Conservation (phyloP, 2,113 vertebrate genomes). For the Gallinago media region DNA sequence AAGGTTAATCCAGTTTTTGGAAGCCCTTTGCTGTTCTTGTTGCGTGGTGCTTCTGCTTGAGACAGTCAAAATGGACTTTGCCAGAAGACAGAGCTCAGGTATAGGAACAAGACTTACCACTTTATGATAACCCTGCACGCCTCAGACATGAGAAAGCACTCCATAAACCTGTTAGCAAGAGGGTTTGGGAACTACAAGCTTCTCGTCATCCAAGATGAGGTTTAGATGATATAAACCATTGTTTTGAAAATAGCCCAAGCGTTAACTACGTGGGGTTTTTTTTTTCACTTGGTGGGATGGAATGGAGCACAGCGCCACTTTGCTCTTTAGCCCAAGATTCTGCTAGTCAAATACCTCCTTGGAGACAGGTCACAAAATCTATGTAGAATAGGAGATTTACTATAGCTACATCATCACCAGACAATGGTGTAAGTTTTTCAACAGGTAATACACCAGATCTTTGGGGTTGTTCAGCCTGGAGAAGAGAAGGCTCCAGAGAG, state of each 20-base stretch:
- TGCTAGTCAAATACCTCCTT: neutral
- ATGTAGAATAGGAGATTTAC: neutral
- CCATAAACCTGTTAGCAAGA: neutral
- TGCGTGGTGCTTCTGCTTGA: neutral
- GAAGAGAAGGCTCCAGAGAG: neutral
- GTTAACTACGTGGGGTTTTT: fast-evolving
- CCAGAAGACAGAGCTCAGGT: neutral
- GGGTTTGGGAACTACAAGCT: neutral
- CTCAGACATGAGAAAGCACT: neutral
- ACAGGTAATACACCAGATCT: neutral
- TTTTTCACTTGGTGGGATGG: neutral
- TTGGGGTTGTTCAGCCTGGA: neutral
- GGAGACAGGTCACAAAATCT: neutral
- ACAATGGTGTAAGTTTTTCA: neutral
- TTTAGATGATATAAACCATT: neutral
- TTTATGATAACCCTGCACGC: neutral
- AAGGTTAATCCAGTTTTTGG: neutral
- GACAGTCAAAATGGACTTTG: neutral
- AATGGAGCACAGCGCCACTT: neutral
- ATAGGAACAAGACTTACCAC: neutral
- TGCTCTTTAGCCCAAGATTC: neutral
- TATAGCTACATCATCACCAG: neutral
- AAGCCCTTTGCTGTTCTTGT: neutral
- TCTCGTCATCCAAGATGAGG: neutral
- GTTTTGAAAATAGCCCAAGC: neutral